A percentile compares a stretch with the other conserved stretches of the same genome.
Conservation (phyloP, 2,888 invertebrate species). For the Artemia sinica region DNA sequence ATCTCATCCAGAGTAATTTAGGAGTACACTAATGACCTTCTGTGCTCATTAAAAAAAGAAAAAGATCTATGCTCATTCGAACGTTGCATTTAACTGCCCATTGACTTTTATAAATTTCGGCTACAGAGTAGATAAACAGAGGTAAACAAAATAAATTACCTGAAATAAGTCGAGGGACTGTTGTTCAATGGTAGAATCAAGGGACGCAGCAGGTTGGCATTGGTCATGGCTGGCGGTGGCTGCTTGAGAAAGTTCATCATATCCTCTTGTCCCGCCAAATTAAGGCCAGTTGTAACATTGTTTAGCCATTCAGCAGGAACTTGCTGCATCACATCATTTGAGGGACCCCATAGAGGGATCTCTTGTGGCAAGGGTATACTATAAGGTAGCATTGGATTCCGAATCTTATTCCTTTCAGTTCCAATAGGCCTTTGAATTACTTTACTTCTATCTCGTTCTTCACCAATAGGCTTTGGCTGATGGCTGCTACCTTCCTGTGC, state of each 20-base stretch:
- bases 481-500: slow-evolving; percentile 12
- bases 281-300: not conserved
- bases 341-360: not conserved
- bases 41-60: too few species aligned
- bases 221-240: not conserved
- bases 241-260: slow-evolving; percentile 6
- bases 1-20: too few species aligned
- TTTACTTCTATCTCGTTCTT: slow-evolving; percentile 16
- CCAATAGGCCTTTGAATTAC: slow-evolving; percentile 48
- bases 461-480: slow-evolving; percentile 19
- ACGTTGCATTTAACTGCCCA: too few species aligned
- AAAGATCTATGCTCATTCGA: too few species aligned
- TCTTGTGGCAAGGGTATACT: slow-evolving; percentile 5
- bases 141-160: not conserved
- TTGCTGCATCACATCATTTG: slow-evolving; percentile 11
- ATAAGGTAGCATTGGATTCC: not conserved
- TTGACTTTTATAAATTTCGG: too few species aligned
- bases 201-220: slow-evolving; percentile 6
- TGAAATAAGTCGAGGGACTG: slow-evolving; percentile 8
- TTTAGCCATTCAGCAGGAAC: slow-evolving; percentile 1
- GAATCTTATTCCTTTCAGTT: slow-evolving; percentile 43
- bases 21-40: too few species aligned
- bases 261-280: not conserved
- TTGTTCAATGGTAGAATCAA: not conserved
- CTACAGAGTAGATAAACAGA: too few species aligned